phyloP scores from a whole-genome alignment of 2,113 vertebrate species.

The Fukomys damarensis region DNA sequence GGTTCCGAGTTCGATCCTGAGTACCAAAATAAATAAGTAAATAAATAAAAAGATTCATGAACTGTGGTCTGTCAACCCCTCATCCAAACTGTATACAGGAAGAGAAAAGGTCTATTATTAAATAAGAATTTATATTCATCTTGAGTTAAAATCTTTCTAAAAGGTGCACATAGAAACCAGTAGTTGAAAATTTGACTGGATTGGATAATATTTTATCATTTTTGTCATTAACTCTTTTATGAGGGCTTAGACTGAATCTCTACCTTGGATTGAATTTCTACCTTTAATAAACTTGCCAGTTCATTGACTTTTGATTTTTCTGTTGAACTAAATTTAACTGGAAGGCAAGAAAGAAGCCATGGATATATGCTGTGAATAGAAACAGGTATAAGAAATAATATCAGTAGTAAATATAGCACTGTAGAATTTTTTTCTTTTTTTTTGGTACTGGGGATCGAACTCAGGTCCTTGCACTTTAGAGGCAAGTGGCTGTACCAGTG shows the following conservation, averaged over 20 bases:
- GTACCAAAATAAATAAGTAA: too few relatives aligned
- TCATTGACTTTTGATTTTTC: background rate
- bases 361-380: background rate
- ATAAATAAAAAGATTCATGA: too few relatives aligned
- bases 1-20: too few relatives aligned
- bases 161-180: background rate
- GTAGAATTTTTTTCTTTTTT: background rate
- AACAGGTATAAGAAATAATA: background rate
- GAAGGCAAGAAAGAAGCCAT: background rate
- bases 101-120: background rate
- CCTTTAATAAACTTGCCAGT: background rate
- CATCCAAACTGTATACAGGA: background rate
- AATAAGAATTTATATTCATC: background rate
- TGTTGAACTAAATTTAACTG: background rate
- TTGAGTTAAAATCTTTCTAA: background rate
- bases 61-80: background rate
- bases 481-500: too few relatives aligned
- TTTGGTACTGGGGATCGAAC: too few relatives aligned
- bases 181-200: background rate
- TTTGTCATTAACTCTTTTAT: background rate
- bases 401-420: background rate
- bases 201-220: background rate
- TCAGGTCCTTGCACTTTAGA: too few relatives aligned
- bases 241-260: background rate
- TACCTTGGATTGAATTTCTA: background rate